Evolutionary conservation across 2,888 invertebrate genomes (phyloP), one percentile per base, ranked within the genome.

Genomic region (Caenorhabditis sp.): DNA sequence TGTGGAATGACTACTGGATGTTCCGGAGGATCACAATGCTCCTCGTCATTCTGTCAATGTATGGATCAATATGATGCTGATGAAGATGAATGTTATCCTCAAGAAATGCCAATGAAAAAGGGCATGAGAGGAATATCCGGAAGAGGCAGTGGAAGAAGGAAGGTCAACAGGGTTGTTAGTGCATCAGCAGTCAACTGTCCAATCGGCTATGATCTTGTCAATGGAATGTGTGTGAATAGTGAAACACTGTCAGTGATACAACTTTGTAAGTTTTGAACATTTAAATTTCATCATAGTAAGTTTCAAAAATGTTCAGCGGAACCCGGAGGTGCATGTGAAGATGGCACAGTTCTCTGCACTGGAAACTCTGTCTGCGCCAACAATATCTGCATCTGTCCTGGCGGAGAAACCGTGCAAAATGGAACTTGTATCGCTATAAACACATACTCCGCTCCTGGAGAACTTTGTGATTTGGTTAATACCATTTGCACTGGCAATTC

Each of bases 301-400:
- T 40, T 6, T 40, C n/a, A n/a, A n/a, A n/a, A n/a, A n/a, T n/a
- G n/a, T 80, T 67, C 67, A 87, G 90, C 89, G 11, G 77, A 74
- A 9, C 91, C 91, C 0, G 90, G 90, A 11, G 88, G 87, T 15
- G 65, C 83, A 6, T 88, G 88, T 53, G 70, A 83, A 62, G 78
- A 84, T 26, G 83, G 82, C 13, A 74, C 76, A n/a, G 76, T 86
- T 22, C 37, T 80, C 0, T 90, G 89, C 53, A 74, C 85, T 0
- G 90, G 91, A n/a, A 91, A 91, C 61, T 90, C 90, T 8, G 84
- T 90, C 9, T 91, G 91, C 61, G 89, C 88, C 8, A 87, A 88
- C 61, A 90, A 88, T 8, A 85, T 87, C 55, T 91, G 91, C 64
- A 86, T 88, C 9, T 91, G 91, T 77, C 90, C 90, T 9, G 89